Base-by-base conservation (phyloP, 2,797 vertebrate genomes). In the Smutsia temminckii region DNA sequence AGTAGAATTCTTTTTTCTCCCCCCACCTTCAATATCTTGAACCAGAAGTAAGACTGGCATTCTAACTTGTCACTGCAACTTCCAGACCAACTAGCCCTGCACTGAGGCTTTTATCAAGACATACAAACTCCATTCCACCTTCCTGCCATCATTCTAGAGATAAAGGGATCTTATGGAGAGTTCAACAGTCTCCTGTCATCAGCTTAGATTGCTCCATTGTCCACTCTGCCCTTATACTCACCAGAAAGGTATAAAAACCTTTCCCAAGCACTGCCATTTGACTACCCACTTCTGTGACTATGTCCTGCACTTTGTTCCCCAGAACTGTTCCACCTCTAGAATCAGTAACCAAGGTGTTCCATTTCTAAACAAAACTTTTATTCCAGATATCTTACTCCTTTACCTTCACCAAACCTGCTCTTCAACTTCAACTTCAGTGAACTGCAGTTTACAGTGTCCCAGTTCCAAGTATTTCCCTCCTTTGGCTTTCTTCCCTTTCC, bases 351-450 rank as follows among this genome's bases (percentile, higher is more conserved):
- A 90, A 90, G n/a, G 3, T 64, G 79, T 77, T 80, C 49, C 46
- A 92, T 40, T 80, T 78, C 88, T 63, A 75, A 95, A 83, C 55
- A 92, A 81, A 75, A 94, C 79, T 63, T 85, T 83, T 72, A 63
- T 63, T 95, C 32, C 37, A n/a, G 32, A 61, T 77, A 57, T 81
- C 75, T 89, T 81, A 80, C 7, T 85, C 78, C 40, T 89, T 94
- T 81, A 32, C 27, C 14, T 29, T 94, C 46, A 63, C 63, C 80
- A 84, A 83, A 85, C 63, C 61, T 85, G 87, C 37, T 92, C 34
- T 89, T 89, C 55, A 92, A 63, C 80, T 61, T 95, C 63, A 92
- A 55, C 80, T 61, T 95, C 42, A 37, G 51, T 74, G 81, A 88
- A 75, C 89, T 77, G 14, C 34, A 83, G 46, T 68, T 85, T 46